phyloP scores from a whole-genome alignment of 1,140 invertebrate species.

The Cephus cinctus region DNA sequence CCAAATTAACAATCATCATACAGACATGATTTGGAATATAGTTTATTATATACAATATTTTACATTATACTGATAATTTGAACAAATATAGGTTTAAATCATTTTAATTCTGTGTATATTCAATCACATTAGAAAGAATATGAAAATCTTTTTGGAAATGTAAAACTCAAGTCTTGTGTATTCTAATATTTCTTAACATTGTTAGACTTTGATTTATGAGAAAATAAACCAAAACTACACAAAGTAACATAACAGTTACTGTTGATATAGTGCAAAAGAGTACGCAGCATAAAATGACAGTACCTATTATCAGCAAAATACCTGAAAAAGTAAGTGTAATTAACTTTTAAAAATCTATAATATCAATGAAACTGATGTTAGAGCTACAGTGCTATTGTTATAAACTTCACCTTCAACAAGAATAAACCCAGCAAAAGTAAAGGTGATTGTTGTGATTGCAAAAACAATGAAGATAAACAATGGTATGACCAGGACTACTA shows the following conservation, averaged over 20 bases:
- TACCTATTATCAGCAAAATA: conserved; percentile 21
- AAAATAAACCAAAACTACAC: conserved; percentile 14
- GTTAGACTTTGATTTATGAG: conserved; percentile 2
- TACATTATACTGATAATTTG: too few relatives aligned
- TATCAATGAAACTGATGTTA: not conserved
- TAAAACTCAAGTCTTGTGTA: too few relatives aligned
- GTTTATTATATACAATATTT: too few relatives aligned
- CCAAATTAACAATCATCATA: too few relatives aligned
- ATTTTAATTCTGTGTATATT: too few relatives aligned
- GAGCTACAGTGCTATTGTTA: not conserved
- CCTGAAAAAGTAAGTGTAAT: too few relatives aligned
- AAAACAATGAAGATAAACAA: conserved; percentile 19
- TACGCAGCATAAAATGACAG: conserved; percentile 20
- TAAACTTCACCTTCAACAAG: conserved; percentile 31
- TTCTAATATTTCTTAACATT: not conserved
- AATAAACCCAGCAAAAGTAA: conserved; percentile 27
- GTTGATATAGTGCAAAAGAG: conserved; percentile 20
- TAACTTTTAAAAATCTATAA: conserved; percentile 8
- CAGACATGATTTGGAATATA: too few relatives aligned
- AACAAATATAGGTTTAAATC: too few relatives aligned
- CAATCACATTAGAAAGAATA: conserved; percentile 13
- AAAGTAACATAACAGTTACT: conserved; percentile 14
- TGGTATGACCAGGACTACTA: conserved; percentile 17
- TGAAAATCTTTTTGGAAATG: conserved; percentile 15
- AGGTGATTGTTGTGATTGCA: conserved; percentile 21